Evolutionary conservation across 2,888 invertebrate genomes (phyloP).

Genomic region (Eristalis tenax): DNA sequence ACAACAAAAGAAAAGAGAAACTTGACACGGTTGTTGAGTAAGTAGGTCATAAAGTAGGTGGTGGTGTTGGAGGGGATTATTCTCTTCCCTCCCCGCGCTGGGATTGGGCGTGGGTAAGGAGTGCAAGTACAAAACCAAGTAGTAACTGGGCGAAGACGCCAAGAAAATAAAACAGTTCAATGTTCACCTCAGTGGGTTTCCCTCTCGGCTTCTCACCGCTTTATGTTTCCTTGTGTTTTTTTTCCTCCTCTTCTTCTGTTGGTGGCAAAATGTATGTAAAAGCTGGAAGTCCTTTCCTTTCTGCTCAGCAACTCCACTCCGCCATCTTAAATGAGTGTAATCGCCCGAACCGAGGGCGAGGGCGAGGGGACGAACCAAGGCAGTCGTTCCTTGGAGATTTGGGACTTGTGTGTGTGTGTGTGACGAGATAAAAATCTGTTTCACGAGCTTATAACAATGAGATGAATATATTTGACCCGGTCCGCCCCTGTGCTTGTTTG

Average conservation of each 20-base stretch:
- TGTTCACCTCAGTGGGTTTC: constrained; percentile 26
- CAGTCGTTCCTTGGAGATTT: background rate
- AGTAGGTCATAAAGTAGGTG: constrained; percentile 68
- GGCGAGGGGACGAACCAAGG: background rate
- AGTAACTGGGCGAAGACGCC: background rate
- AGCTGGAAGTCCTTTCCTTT: constrained; percentile 21
- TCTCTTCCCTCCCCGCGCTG: background rate
- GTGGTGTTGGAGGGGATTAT: constrained; percentile 21
- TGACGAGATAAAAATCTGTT: constrained; percentile 63
- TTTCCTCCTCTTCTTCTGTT: background rate
- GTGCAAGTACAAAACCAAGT: background rate
- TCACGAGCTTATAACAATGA: constrained; percentile 55
- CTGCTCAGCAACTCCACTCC: constrained; percentile 19
- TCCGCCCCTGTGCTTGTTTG: background rate
- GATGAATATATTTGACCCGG: constrained; percentile 31
- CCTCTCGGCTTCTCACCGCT: background rate
- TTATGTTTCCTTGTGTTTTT: background rate
- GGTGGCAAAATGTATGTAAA: constrained; percentile 32
- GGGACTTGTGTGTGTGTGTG: background rate
- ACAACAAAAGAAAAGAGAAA: constrained; percentile 27
- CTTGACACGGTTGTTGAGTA: constrained; percentile 64
- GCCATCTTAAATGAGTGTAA: constrained; percentile 58
- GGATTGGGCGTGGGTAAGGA: constrained; percentile 49
- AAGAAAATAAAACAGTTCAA: constrained; percentile 14
- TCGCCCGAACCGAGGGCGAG: constrained; percentile 37